Percentiles rank a stretch among this genome's conserved stretches.
phyloP scores from a whole-genome alignment of 2,797 vertebrate species.

The Paratrypauchen microcephalus region DNA sequence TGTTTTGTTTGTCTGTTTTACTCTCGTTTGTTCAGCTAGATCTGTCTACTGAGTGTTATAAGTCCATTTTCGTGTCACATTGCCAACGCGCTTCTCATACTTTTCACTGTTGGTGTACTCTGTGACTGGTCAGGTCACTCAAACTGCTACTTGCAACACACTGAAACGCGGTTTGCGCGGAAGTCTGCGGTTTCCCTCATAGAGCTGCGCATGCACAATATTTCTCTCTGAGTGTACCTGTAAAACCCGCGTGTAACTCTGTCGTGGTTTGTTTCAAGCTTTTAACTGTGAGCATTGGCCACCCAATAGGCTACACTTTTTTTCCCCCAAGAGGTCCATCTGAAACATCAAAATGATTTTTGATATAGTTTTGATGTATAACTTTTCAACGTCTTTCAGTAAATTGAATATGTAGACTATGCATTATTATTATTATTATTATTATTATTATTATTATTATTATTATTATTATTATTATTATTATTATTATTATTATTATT shows the following conservation, averaged over 20 bases:
- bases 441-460: too few species aligned
- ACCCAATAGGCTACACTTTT: too few species aligned
- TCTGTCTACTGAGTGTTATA: background rate
- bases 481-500: too few species aligned
- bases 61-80: background rate
- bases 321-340: too few species aligned
- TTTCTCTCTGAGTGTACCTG: constrained; percentile 32
- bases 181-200: constrained; percentile 59
- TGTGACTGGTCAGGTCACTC: constrained; percentile 13
- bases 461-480: too few species aligned
- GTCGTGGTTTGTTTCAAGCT: background rate
- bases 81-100: background rate
- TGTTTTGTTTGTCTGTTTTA: background rate
- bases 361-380: too few species aligned
- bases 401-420: too few species aligned
- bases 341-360: too few species aligned
- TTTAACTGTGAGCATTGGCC: background rate
- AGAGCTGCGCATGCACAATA: constrained; percentile 37
- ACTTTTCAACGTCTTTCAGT: too few species aligned
- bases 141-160: constrained; percentile 17
- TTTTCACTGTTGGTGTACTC: constrained; percentile 8
- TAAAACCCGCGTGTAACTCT: constrained; percentile 35
- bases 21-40: background rate
- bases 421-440: too few species aligned
- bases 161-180: constrained; percentile 46